Evolutionary conservation across 1,140 invertebrate species (phyloP).

Genomic region (Eueides isabella): DNA sequence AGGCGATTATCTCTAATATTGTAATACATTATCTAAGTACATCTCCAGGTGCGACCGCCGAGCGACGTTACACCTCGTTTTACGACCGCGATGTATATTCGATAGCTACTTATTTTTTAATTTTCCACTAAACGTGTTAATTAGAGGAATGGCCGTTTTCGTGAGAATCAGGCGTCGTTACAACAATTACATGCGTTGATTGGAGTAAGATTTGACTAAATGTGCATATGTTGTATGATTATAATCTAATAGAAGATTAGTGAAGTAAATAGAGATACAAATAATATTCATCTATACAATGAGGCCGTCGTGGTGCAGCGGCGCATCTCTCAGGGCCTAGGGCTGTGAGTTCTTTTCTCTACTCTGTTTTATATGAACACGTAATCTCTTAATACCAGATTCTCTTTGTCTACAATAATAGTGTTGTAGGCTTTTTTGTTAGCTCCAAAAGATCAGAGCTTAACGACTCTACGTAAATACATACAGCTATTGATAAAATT

Average conservation of each 20-base stretch:
- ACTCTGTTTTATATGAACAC: too few relatives aligned
- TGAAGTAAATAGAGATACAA: too few relatives aligned
- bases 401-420: too few relatives aligned
- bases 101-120: conserved; percentile 29
- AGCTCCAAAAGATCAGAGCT: too few relatives aligned
- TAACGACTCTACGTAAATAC: too few relatives aligned
- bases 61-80: conserved; percentile 2
- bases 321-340: too few relatives aligned
- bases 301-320: neutral
- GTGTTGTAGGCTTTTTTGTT: too few relatives aligned
- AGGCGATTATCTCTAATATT: neutral
- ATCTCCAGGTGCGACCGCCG: neutral
- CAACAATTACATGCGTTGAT: conserved; percentile 31
- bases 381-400: too few relatives aligned
- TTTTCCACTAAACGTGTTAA: conserved; percentile 28
- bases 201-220: conserved; percentile 17
- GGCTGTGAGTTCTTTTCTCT: too few relatives aligned
- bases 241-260: conserved; percentile 3
- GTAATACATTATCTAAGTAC: neutral
- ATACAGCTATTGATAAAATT: too few relatives aligned
- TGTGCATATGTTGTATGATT: conserved; percentile 18
- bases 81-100: conserved; percentile 17
- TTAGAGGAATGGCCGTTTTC: conserved; percentile 21
- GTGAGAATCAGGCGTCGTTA: conserved; percentile 27
- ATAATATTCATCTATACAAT: too few relatives aligned